Conservation (phyloP, 2,888 invertebrate genomes). For the Aromia moschata region DNA sequence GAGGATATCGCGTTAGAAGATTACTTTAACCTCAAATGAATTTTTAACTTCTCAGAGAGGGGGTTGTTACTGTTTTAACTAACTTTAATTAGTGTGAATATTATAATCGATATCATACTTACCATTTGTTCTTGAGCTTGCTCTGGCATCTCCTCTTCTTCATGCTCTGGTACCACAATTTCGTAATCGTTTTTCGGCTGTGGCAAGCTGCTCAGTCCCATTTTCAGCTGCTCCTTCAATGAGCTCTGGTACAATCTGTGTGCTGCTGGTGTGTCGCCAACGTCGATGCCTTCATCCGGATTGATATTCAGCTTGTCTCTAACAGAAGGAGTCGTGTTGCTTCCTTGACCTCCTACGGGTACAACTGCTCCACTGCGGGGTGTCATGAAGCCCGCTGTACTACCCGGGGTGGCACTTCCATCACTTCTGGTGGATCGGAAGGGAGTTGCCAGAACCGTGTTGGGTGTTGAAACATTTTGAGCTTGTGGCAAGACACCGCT, state of each 20-base stretch:
- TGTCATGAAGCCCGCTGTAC: slow-evolving; percentile 70
- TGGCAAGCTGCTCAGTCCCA: slow-evolving; percentile 84
- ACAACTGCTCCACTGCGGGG: slow-evolving; percentile 66
- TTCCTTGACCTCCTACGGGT: slow-evolving; percentile 50
- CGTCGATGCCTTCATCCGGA: slow-evolving; percentile 78
- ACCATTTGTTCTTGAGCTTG: slow-evolving; percentile 47
- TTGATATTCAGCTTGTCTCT: slow-evolving; percentile 96
- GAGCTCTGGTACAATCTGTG: slow-evolving; percentile 75
- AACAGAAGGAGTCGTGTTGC: slow-evolving; percentile 71
- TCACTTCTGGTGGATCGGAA: slow-evolving; percentile 78
- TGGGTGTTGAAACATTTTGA: slow-evolving; percentile 82
- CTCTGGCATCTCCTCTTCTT: slow-evolving; percentile 66
- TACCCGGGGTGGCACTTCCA: slow-evolving; percentile 64
- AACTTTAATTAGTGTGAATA: no score
- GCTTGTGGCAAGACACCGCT: slow-evolving; percentile 81
- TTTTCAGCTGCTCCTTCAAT: slow-evolving; percentile 77
- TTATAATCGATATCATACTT: no score
- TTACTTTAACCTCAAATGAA: no score
- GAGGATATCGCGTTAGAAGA: no score
- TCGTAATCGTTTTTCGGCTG: slow-evolving; percentile 97
- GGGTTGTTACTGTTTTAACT: no score
- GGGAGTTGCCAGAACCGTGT: slow-evolving; percentile 89
- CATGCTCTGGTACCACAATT: slow-evolving; percentile 93
- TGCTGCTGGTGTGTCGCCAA: slow-evolving; percentile 76
- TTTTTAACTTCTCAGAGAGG: no score